Base-by-base conservation (phyloP, 2,888 invertebrate species). In the Acronicta psi region DNA sequence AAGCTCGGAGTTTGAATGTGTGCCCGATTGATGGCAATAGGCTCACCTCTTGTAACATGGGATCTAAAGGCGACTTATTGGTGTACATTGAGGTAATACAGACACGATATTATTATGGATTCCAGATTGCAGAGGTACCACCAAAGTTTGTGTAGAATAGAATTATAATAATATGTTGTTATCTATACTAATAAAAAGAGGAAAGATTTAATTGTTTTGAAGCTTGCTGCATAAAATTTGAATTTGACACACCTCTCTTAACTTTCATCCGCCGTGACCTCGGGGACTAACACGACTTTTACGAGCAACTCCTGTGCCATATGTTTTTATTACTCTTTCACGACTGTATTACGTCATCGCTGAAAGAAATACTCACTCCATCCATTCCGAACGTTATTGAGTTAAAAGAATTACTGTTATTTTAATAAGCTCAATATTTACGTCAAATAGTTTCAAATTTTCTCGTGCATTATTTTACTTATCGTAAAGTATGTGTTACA, bases 241-340 rank as follows among this genome's bases (percentile, higher is more conserved):
- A 56, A 68, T 68, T 43, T 25, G 34, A 57, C 20, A 44, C 53
- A 51, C 44, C 53, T 59, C 29, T 54, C 10, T 41, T 14, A 49
- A 50, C 59, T 73, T 72, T 68, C 69, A 36, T 53, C 10, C 17
- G 47, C 38, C 25, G 41, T 67, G 45, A 52, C 42, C 54, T 63
- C 47, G 42, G 40, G 41, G 55, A 16, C 38, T 49, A 43, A 40
- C 47, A 44, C 14, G 25, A 29, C 4, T 57, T 58, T 25, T 43
- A 44, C 16, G 38, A 17, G 25, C 40, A 55, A 45, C 50, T 17
- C 10, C 16, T 37, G 20, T 17, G 31, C 37, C 20, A 36, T 38
- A 34, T 20, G n/a, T 1, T 47, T 44, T 51, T 34, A 41, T 41
- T 50, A 44, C 40, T 4, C 41, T 45, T 31, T 29, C 7, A 41